Percentiles rank a stretch among this genome's conserved stretches.
These are phyloP conservation scores for Solenodon paradoxus DNA, from an alignment of 2,113 vertebrate species.

Conservation along the genomic window DNA sequence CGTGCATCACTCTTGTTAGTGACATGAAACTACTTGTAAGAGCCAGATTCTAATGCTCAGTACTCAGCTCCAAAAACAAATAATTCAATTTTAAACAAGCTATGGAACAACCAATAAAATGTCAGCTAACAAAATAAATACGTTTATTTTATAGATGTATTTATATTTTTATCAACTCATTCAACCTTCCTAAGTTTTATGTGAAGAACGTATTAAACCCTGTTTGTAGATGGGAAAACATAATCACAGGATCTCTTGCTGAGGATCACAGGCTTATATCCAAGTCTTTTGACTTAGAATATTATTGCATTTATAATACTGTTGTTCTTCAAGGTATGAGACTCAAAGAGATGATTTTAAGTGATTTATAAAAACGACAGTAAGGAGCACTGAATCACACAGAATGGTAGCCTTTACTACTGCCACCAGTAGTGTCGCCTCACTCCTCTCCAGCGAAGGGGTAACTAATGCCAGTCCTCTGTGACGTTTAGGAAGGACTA, in stretches of 20 bases:
- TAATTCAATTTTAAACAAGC: not conserved
- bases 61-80: not conserved
- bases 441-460: not conserved
- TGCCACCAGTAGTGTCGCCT: not conserved
- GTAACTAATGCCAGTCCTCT: not conserved
- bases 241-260: not conserved
- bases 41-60: not conserved
- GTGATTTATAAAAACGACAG: not conserved
- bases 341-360: not conserved
- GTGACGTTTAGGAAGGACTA: not conserved
- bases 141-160: slow-evolving; percentile 1
- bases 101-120: not conserved
- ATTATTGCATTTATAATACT: not conserved
- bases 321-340: not conserved
- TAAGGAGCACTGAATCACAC: not conserved
- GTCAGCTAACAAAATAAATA: not conserved
- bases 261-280: not conserved
- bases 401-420: not conserved
- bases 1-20: not conserved
- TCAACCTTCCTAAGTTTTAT: not conserved
- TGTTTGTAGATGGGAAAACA: not conserved
- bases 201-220: not conserved
- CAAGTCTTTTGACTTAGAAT: not conserved
- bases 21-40: not conserved
- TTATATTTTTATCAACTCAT: not conserved